A percentile compares a stretch with the other conserved stretches of the same genome.
phyloP scores from a whole-genome alignment of 2,888 invertebrate species.

The Pandemis cinnamomeana region DNA sequence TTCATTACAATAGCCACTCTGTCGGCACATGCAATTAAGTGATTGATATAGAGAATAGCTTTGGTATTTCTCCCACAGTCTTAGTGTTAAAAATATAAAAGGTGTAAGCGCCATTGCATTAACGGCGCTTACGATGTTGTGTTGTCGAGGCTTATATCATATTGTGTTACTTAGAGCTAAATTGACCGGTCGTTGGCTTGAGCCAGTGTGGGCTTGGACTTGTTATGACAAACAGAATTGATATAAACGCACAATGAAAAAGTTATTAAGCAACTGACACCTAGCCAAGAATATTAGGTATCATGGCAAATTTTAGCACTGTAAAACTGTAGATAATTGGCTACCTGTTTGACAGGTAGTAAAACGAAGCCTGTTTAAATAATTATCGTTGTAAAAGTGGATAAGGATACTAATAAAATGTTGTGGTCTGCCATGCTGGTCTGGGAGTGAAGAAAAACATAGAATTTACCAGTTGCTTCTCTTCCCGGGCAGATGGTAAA shows the following conservation, averaged over 20 bases:
- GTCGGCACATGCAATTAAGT: slow-evolving; percentile 31
- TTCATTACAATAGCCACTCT: slow-evolving; percentile 30
- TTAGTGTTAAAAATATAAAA: neutral
- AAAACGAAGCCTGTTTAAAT: neutral
- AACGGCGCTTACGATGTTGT: slow-evolving; percentile 9
- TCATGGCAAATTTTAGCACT: neutral
- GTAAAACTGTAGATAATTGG: neutral
- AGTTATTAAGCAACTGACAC: neutral
- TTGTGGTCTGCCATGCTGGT: too few species aligned
- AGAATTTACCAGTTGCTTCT: too few species aligned
- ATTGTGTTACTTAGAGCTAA: slow-evolving; percentile 29
- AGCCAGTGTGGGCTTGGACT: slow-evolving; percentile 20
- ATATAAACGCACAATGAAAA: slow-evolving; percentile 15
- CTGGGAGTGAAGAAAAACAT: too few species aligned
- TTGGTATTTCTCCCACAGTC: slow-evolving; percentile 48
- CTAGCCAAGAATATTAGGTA: neutral
- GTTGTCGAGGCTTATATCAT: neutral
- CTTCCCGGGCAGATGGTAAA: too few species aligned
- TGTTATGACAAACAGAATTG: slow-evolving; percentile 31
- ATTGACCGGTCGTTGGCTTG: slow-evolving; percentile 35
- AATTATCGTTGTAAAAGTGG: neutral
- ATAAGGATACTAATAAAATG: neutral
- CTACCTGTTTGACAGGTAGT: neutral
- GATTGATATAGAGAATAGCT: slow-evolving; percentile 32
- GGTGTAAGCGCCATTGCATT: slow-evolving; percentile 4